Evolutionary conservation across 2,113 vertebrate species (phyloP).

Genomic region (Cervus canadensis): DNA sequence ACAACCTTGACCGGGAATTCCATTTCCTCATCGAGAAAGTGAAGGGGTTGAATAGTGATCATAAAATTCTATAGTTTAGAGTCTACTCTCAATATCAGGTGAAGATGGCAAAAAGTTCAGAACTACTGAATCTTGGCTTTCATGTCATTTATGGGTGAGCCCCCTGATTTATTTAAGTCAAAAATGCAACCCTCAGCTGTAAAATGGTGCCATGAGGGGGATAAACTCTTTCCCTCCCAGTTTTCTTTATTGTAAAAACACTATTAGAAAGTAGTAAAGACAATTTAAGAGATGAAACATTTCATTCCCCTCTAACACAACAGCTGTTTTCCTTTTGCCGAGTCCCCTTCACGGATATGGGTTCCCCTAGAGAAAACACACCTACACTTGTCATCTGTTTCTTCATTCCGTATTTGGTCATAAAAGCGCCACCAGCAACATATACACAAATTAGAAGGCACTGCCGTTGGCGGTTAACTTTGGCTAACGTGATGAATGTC

Average conservation of each 20-base stretch:
- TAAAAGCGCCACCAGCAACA: not conserved
- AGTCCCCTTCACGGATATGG: not conserved
- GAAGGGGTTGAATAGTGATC: not conserved
- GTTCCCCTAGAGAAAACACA: not conserved
- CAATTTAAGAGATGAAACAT: not conserved
- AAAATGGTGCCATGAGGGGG: not conserved
- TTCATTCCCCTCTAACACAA: not conserved
- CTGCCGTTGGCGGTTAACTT: not conserved
- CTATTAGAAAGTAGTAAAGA: not conserved
- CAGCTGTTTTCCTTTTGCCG: not conserved
- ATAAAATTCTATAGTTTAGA: not conserved
- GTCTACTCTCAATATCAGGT: not conserved
- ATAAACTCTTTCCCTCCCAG: not conserved
- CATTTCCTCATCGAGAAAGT: not conserved
- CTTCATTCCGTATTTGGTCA: not conserved
- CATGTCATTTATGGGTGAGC: not conserved
- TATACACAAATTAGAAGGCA: not conserved
- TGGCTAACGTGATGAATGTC: not conserved
- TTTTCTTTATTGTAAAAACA: slow-evolving; percentile 23
- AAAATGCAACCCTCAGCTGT: not conserved
- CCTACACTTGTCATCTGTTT: not conserved
- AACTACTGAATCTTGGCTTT: not conserved
- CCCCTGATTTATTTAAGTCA: not conserved
- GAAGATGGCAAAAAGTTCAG: not conserved
- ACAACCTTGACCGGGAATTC: not conserved